Evolutionary conservation across 2,888 invertebrate genomes (phyloP), one percentile per base, ranked within the genome.

Genomic region (Sympetrum striolatum): DNA sequence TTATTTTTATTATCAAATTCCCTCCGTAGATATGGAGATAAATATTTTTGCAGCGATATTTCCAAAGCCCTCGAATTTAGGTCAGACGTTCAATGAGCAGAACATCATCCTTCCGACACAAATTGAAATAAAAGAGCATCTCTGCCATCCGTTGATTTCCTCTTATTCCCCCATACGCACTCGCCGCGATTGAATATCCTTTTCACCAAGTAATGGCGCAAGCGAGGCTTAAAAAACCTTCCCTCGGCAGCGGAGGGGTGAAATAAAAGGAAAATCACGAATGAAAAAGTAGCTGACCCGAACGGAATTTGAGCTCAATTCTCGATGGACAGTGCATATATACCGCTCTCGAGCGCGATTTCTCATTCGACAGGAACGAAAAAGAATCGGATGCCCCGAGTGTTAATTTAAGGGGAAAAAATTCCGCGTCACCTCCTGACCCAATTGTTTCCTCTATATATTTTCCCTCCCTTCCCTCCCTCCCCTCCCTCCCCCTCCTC

Each of bases 361-460:
- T 86, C 60, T 86, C 86, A 86, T 86, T 35, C 60, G 86, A 60
- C 60, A 58, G 37, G 22, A 86, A 12, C 5, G 44, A 39, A 81
- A 39, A 25, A 81, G 44, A 81, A 25, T 60, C 35, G 15, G 37
- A 86, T 37, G 86, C 86, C 86, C 31, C 25, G 31, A 31, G 73
- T 73, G 73, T 73, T 73, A 73, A 73, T 73, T 73, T 73, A 31
- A 31, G 25, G 31, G 73, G n/a, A 31, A 31, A 73, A 31, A 25
- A 73, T 73, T 73, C 73, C 31, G 86, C 35, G 60, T 86, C 86
- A 60, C 60, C 86, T 60, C 37, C 58, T 86, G 86, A 86, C 86
- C 86, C 86, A 86, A 86, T 86, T 86, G 86, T 86, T 86, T 86
- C 60, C 60, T 8, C 60, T 64, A 53, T 58, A 58, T 35, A 82